Percentiles rank a stretch among this genome's conserved stretches.
phyloP scores from a whole-genome alignment of 92 coral and sea anemone genomes.

The Hydrozoanthus gracilis region DNA sequence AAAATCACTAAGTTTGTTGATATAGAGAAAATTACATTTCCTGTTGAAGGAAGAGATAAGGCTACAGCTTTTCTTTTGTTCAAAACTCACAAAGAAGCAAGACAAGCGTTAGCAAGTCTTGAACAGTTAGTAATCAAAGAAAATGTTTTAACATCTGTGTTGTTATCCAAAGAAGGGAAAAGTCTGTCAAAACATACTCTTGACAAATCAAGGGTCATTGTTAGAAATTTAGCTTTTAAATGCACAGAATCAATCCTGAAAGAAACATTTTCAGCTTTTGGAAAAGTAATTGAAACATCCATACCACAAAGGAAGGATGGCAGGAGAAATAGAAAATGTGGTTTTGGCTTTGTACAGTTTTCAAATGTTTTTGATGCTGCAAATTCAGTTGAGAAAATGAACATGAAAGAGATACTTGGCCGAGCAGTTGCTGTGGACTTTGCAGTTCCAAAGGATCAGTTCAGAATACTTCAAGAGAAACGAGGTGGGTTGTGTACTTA shows the following conservation, averaged over 20 bases:
- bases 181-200: constrained; percentile 57
- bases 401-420: constrained; percentile 85
- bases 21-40: constrained; percentile 77
- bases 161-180: constrained; percentile 83
- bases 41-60: constrained; percentile 74
- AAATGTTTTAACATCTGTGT: constrained; percentile 55
- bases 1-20: constrained; percentile 75
- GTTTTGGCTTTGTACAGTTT: constrained; percentile 98
- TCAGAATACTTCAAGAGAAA: constrained; percentile 48
- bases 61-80: constrained; percentile 80
- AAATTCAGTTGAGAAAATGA: constrained; percentile 84
- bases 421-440: constrained; percentile 94
- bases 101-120: constrained; percentile 72
- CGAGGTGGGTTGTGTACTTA: constrained; percentile 29
- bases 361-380: constrained; percentile 88
- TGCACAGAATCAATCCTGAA: constrained; percentile 75
- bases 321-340: constrained; percentile 72
- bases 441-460: constrained; percentile 82
- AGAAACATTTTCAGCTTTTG: constrained; percentile 78
- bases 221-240: constrained; percentile 88
- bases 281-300: constrained; percentile 70
- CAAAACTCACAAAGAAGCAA: constrained; percentile 74
- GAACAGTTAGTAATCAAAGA: constrained; percentile 80
- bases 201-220: constrained; percentile 85
- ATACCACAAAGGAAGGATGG: constrained; percentile 76